Base-by-base conservation (phyloP, 1,140 invertebrate genomes). In the Brachionus calyciflorus region DNA sequence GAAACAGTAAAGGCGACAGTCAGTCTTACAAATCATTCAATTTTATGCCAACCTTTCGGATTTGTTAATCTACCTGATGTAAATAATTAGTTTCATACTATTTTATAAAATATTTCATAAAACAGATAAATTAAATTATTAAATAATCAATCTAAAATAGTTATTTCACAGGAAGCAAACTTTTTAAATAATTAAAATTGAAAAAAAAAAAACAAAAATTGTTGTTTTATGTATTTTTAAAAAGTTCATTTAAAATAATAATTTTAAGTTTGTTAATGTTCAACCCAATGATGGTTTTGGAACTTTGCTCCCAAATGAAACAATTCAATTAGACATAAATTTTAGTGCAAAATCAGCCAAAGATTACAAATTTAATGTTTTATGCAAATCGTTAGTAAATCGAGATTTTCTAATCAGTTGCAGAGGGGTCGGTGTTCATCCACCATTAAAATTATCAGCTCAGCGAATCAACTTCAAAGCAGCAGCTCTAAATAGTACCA, bases 231-330 rank as follows among this genome's bases (percentile, higher is more conserved):
- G n/a, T n/a, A n/a, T n/a, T n/a, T 55, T 24, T 33, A 53, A 44
- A 51, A 0, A 9, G 12, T 7, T 6, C 3, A 26, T 76, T 26
- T 7, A 48, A 40, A 40, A 55, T 46, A 0, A 12, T 14, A 10
- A 53, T 73, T 57, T 81, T 41, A 78, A 85, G 84, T 85, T 80
- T 80, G 79, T 85, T 19, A 83, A 85, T 41, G 81, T 85, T 4
- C 84, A 85, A 70, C 84, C 84, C 7, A 83, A 85, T 81, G 83
- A 85, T 81, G 84, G 84, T 1, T 85, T 85, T 82, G 84, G 84
- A 17, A 84, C 82, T 19, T 69, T 85, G 46, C 69, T 85, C 26
- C 84, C 84, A 10, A 69, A 82, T 33, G 83, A 85, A 76, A 85
- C 82, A 3, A 80, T 85, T 44, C 79, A 82, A 10, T 78, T 85